Conservation (phyloP, 1,140 invertebrate genomes). For the Drosophila baimaii region DNA sequence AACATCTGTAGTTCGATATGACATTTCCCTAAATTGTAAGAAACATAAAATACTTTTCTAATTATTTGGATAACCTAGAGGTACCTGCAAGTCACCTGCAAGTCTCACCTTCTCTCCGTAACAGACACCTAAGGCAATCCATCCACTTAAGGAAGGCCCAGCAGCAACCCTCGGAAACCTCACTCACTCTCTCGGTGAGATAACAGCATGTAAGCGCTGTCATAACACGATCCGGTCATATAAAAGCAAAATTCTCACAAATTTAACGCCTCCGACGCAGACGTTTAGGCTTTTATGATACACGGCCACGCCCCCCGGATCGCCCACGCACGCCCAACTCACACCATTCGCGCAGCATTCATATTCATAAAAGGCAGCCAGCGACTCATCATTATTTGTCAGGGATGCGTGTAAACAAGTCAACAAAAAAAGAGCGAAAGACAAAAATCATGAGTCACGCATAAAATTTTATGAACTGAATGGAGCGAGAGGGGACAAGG, state of each 20-base stretch:
- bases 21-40: too few relatives aligned
- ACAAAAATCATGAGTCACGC: slow-evolving; percentile 69
- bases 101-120: slow-evolving; percentile 2
- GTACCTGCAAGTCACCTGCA: not conserved
- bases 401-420: slow-evolving; percentile 70
- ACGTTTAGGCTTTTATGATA: slow-evolving; percentile 69
- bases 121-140: slow-evolving; percentile 24
- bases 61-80: slow-evolving; percentile 13
- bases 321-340: not conserved
- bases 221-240: slow-evolving; percentile 76
- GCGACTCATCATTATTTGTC: slow-evolving; percentile 72
- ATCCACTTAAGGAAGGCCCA: slow-evolving; percentile 35
- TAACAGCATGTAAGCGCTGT: slow-evolving; percentile 70
- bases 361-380: slow-evolving; percentile 75
- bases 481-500: slow-evolving; percentile 1
- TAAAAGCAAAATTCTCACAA: slow-evolving; percentile 65
- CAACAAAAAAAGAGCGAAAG: slow-evolving; percentile 65
- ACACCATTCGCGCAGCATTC: slow-evolving; percentile 44
- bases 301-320: slow-evolving; percentile 5
- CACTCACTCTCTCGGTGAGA: slow-evolving; percentile 25
- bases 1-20: too few relatives aligned
- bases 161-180: not conserved
- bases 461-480: slow-evolving; percentile 76
- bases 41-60: slow-evolving; percentile 5
- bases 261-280: slow-evolving; percentile 64